Evolutionary conservation across 1,140 invertebrate species (phyloP), one percentile per base, ranked within the genome.

Genomic region (Manduca sexta): DNA sequence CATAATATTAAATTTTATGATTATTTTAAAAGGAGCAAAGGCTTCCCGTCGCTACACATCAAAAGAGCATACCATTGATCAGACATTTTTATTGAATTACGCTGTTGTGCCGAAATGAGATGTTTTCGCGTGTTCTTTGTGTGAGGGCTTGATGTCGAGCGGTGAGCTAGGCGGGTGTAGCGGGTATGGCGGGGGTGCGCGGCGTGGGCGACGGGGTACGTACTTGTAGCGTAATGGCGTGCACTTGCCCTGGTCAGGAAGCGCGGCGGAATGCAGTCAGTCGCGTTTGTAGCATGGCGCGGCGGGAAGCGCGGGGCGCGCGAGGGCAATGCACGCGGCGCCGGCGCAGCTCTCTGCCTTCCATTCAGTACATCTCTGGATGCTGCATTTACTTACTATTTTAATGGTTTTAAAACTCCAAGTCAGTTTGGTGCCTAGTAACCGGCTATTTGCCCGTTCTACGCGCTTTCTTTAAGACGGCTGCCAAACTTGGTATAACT

Each of bases 221-320:
- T 69, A 70, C 69, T 69, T 63, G 66, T 55, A 69, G 73, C 69
- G 77, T 76, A 81, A 79, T 81, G 78, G 64, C 66, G 71, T 76
- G 80, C 81, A 84, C 78, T 82, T 82, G 81, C 77, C 74, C 67
- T 69, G 78, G 81, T 77, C 81, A 84, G 81, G 78, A 84, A 84
- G 81, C 81, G 81, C 74, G 52, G 69, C 68, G 81, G 81, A 83
- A 83, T 81, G 80, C 74, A 68, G 75, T 80, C 75, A 80, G 77
- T 58, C 80, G 77, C 76, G 78, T 81, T 80, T 70, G 67, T 69
- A 64, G 43, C 52, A 56, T 60, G 55, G 60, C 46, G 55, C 34
- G 52, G 49, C 58, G 68, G 56, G 56, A 56, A 51, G 59, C 49
- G 52, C 54, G 60, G 53, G 56, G 47, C 34, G 51, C 45, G 49